Base-by-base conservation (phyloP, 2,797 vertebrate species). In the Lepus oiostolus region DNA sequence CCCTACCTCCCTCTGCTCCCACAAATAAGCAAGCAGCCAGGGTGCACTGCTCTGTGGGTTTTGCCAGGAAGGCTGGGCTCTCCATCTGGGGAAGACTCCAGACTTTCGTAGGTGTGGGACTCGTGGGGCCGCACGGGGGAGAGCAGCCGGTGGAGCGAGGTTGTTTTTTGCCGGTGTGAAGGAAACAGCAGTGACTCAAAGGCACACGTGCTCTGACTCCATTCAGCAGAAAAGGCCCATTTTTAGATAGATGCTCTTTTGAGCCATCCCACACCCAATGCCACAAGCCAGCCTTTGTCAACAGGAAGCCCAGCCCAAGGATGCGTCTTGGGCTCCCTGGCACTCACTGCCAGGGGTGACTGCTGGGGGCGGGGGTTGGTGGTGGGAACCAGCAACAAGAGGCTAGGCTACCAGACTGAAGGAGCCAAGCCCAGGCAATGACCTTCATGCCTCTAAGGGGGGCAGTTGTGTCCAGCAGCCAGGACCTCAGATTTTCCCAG, bases 401-500 rank as follows among this genome's bases (percentile, higher is more conserved):
- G 77, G 54, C 82, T 42, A 30, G 79, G 79, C 91, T 76, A 35
- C 81, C 26, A 88, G 92, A 74, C 80, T 1, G 1, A 54, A 82
- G 95, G 85, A 93, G 65, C 90, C 96, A 89, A 75, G 88, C 83
- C 79, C 92, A 96, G 72, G 82, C 65, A 86, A 90, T 91, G 95
- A 95, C 95, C 94, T 94, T 96, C 96, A 93, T 0, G 52, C 42
- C 65, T 95, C 87, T 96, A 32, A 95, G 96, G 95, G 85, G 85
- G 91, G 91, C 67, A 77, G 88, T 35, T 91, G 84, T 95, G 79
- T 88, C 87, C n/a, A 88, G 82, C 77, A 84, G 80, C 91, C 90
- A 62, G 93, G 81, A 95, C 82, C 84, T 96, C 94, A 97, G 94
- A 83, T 85, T 96, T 96, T 91, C 96, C 92, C 88, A 91, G 83